Evolutionary conservation across 2,113 vertebrate genomes (phyloP).

Genomic region (Chionodraco myersi): DNA sequence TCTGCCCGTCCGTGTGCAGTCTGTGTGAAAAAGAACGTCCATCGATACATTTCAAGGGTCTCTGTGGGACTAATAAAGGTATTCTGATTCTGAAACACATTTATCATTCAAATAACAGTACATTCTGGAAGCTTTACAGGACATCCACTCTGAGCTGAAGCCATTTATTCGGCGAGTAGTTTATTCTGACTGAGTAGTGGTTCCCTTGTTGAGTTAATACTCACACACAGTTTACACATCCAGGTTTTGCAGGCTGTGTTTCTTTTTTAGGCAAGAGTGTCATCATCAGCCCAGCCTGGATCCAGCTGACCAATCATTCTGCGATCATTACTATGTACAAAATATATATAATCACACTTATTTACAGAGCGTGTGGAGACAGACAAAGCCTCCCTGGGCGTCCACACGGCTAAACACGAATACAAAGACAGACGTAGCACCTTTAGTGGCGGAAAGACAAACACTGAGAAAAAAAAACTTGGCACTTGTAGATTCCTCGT

Average conservation of each 20-base stretch:
- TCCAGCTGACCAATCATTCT: conserved; percentile 66
- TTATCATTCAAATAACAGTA: conserved; percentile 60
- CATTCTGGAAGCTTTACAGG: conserved; percentile 72
- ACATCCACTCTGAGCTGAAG: conserved; percentile 51
- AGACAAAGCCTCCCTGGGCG: conserved; percentile 33
- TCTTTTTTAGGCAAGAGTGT: conserved; percentile 64
- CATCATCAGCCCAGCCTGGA: conserved; percentile 61
- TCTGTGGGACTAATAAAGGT: conserved; percentile 1
- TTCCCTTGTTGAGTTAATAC: conserved; percentile 73
- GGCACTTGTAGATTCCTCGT: conserved; percentile 74
- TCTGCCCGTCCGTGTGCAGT: conserved; percentile 38
- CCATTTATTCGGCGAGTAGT: conserved; percentile 56
- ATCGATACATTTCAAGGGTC: conserved; percentile 73
- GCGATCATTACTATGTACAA: conserved; percentile 78
- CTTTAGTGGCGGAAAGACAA: conserved; percentile 67
- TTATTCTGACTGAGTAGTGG: conserved; percentile 79
- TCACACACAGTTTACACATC: conserved; percentile 53
- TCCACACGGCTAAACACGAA: conserved; percentile 50
- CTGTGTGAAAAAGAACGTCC: conserved; percentile 20
- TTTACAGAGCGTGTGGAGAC: conserved; percentile 75
- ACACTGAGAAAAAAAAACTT: conserved; percentile 53
- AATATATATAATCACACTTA: conserved; percentile 81
- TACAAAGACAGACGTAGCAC: conserved; percentile 67
- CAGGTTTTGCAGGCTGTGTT: conserved; percentile 55
- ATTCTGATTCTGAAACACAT: conserved; percentile 31